Conservation (phyloP, 37 sponge, comb jelly and placozoan genomes). For the Chondrilla cf. caribensis region DNA sequence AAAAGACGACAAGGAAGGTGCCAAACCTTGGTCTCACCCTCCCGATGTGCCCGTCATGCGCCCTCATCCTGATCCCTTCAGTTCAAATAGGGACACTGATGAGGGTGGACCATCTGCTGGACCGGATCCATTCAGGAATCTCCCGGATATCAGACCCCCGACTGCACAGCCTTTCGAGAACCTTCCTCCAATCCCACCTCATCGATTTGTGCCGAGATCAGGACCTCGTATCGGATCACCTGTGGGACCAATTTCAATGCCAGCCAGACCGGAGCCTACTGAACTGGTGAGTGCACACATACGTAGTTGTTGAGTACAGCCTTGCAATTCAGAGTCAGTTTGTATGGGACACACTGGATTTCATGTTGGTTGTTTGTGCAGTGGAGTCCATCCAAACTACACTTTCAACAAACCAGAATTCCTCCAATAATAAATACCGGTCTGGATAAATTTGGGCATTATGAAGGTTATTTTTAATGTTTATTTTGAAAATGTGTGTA, state of each 20-base stretch:
- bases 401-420: too few relatives aligned
- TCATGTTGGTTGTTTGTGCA: too few relatives aligned
- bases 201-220: constrained; percentile 54
- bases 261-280: background rate
- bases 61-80: constrained; percentile 76
- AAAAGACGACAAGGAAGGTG: constrained; percentile 52
- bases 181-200: constrained; percentile 54
- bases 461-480: too few relatives aligned
- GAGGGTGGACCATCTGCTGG: background rate
- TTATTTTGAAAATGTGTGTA: too few relatives aligned
- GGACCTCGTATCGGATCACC: constrained; percentile 37
- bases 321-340: too few relatives aligned
- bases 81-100: background rate
- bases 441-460: too few relatives aligned
- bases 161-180: constrained; percentile 49
- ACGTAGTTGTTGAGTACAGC: too few relatives aligned
- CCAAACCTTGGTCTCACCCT: constrained; percentile 63
- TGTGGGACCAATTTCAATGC: background rate
- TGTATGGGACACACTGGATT: too few relatives aligned
- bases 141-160: constrained; percentile 51
- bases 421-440: too few relatives aligned
- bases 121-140: constrained; percentile 34
- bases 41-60: constrained; percentile 63
- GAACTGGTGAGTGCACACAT: constrained; percentile 26
- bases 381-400: too few relatives aligned